Base-by-base conservation (phyloP, 1,140 invertebrate genomes). In the Palaemon carinicauda region DNA sequence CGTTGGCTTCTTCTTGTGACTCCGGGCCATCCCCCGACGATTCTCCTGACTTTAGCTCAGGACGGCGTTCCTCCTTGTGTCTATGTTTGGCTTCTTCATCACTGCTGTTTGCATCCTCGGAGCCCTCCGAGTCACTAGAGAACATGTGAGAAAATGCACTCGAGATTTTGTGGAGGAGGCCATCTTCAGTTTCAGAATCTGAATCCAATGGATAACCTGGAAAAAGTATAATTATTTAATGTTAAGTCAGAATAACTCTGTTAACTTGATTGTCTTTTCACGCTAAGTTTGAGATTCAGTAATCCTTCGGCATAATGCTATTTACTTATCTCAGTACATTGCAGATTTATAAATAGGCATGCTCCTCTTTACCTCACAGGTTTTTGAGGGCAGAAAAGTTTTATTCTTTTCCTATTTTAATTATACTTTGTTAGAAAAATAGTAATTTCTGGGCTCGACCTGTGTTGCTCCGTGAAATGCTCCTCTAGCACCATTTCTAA, bases 161-260 rank as follows among this genome's bases (percentile, higher is more conserved):
- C 0, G 94, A 93, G 53, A 96, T 91, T 91, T 95, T 95, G 88
- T 95, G 95, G 91, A 94, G 93, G 4, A 93, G 91, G 7, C 93
- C 94, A 88, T 94, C 94, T 87, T 96, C 96, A 89, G 95, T 95
- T 89, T 97, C 96, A 0, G 95, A 96, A 91, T 96, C 96, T 0
- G 95, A 96, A 91, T 96, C 96, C 0, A 95, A 95, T 89, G 95
- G 92, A 89, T 95, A 93, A 51, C 91, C 91, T 89, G 80, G 17
- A 24, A 73, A 51, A 24, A 69, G 12, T 19, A 69, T 24, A 10
- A 56, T 29, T 31, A 31, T n/a, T 78, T 54, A 27, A 73, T 50
- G 2, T 51, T 5, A n/a, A 65, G 1, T 14, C 4, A 21, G 9
- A 15, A 27, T 33, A 9, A 50, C 9, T 15, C 15, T 69, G 60